Evolutionary conservation across 2,888 invertebrate genomes (phyloP).

Genomic region (Aspidiotus destructor): DNA sequence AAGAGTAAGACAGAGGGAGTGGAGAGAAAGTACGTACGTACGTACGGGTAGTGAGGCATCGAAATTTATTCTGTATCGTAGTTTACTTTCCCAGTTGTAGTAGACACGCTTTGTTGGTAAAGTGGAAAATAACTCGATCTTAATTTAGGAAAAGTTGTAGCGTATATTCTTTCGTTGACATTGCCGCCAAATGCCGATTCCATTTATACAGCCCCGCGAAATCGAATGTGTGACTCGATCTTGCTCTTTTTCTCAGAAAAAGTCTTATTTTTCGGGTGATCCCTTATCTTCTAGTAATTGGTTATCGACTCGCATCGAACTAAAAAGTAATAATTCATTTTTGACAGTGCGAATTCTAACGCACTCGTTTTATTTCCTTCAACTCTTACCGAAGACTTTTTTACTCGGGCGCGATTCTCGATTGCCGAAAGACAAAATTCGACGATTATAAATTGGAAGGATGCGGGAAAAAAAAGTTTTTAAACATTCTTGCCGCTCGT

Average conservation of each 20-base stretch:
- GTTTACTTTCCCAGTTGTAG: background rate
- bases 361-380: no score
- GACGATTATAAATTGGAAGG: no score
- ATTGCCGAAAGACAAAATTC: no score
- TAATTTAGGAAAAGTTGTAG: background rate
- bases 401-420: no score
- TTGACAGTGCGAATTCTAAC: no score
- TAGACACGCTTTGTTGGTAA: slow-evolving; percentile 6
- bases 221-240: background rate
- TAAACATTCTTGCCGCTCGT: no score
- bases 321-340: no score
- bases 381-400: no score
- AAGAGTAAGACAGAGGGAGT: background rate
- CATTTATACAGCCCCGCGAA: no score
- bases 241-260: background rate
- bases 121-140: slow-evolving; percentile 10
- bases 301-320: no score
- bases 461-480: no score
- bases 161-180: background rate
- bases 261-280: background rate
- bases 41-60: background rate
- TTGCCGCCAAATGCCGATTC: background rate
- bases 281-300: no score
- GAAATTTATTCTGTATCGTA: background rate
- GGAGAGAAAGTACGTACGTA: background rate